Conservation (phyloP, 2,888 invertebrate species). For the Drosophila macrothrix region DNA sequence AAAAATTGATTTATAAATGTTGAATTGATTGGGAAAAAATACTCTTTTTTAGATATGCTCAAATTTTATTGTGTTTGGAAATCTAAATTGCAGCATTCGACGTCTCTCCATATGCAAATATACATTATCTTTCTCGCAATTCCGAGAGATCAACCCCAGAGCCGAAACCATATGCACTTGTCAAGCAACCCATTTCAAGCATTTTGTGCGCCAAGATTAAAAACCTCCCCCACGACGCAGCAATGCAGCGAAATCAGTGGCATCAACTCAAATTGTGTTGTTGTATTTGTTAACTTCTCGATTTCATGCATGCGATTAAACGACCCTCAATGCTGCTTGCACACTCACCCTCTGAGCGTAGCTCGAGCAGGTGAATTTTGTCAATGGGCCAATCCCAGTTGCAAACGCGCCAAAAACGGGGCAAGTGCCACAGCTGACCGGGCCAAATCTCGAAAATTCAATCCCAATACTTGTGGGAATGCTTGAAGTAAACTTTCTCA, state of each 20-base stretch:
- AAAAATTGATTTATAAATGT: background rate
- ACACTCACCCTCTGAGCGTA: conserved; percentile 45
- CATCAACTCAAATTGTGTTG: conserved; percentile 40
- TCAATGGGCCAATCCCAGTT: conserved; percentile 59
- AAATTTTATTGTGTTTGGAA: background rate
- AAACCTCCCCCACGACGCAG: conserved; percentile 69
- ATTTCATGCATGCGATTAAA: conserved; percentile 70
- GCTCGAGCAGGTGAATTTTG: conserved; percentile 77
- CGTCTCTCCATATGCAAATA: conserved; percentile 26
- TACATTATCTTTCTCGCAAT: background rate
- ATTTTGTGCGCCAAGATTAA: conserved; percentile 26
- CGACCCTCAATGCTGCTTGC: conserved; percentile 44
- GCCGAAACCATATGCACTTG: conserved; percentile 34
- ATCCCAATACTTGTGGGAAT: conserved; percentile 84
- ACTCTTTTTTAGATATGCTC: background rate
- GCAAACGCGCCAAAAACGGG: conserved; percentile 51
- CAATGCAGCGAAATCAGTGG: conserved; percentile 47
- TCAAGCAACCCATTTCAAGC: conserved; percentile 28
- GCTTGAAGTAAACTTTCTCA: conserved; percentile 85
- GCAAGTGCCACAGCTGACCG: conserved; percentile 77
- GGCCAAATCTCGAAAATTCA: conserved; percentile 63
- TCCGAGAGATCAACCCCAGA: conserved; percentile 17
- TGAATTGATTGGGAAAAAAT: background rate
- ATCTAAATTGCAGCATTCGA: conserved; percentile 2
- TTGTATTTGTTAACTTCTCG: conserved; percentile 65